Evolutionary conservation across 2,888 invertebrate genomes (phyloP), one percentile per base, ranked within the genome.

Genomic region (Sceliomorpha sp.): DNA sequence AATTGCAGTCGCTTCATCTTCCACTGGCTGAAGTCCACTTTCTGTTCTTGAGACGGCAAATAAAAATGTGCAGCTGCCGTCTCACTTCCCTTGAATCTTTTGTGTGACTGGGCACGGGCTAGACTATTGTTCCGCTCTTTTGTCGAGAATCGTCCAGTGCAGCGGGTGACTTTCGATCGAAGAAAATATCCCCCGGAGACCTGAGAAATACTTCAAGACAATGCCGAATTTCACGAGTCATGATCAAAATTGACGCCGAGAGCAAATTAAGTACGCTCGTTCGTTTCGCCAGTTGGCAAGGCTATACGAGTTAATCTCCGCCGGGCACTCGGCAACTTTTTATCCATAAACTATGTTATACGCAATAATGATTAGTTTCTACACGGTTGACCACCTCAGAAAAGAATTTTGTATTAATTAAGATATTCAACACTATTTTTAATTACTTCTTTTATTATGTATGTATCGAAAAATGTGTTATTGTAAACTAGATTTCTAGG

Each of bases 61-160:
- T 77, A 73, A 75, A 79, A 80, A 74, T 80, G 64, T 50, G 72
- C 82, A 82, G 82, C 81, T 82, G 82, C 76, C 68, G 55, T 55
- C 42, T 68, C 58, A 42, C 34, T 15, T 42, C 20, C 44, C 44
- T 24, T 13, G 27, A 34, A 34, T 17, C 26, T 17, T 20, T 29
- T 39, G 20, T 32, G 12, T 8, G 20, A 26, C 71, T 42, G 58
- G 71, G 79, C 78, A 80, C 78, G 77, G 75, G 77, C 78, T 72
- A 74, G 73, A 80, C 79, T 80, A 80, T 82, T 82, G 78, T 82
- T 71, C 72, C 69, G 9, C 27, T 59, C 76, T 74, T 73, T 81
- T 76, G 74, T 74, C 50, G 45, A 50, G 45, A 40, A 53, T 58
- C 53, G 68, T 51, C 71, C 63, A 70, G 64, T 72, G 63, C 67